Conservation (phyloP, 1,140 invertebrate species). For the Myzus persicae region DNA sequence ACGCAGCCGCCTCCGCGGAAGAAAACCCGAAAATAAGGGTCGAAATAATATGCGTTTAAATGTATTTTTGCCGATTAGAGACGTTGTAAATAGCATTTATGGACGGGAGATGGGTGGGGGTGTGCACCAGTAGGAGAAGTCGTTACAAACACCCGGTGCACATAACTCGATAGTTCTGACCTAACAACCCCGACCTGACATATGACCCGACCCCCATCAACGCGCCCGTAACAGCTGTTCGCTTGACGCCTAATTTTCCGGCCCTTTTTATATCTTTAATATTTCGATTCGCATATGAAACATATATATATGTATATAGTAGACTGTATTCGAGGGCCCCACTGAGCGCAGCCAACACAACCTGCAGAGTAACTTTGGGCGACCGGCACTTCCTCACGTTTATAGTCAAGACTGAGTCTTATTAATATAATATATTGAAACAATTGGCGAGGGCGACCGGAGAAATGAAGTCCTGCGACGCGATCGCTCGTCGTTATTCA, state of each 20-base stretch:
- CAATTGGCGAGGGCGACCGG: background rate
- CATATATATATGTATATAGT: background rate
- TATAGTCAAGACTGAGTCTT: background rate
- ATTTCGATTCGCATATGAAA: background rate
- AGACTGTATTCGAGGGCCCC: background rate
- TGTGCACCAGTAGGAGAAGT: constrained; percentile 53
- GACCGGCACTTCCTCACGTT: background rate
- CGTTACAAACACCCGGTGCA: constrained; percentile 53
- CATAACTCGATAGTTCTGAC: constrained; percentile 55
- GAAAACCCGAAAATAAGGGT: constrained; percentile 35
- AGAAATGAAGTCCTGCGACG: background rate
- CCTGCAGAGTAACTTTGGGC: background rate
- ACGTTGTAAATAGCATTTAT: background rate
- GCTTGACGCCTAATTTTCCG: constrained; percentile 40
- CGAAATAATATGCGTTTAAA: constrained; percentile 49
- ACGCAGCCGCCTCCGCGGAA: background rate
- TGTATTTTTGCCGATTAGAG: constrained; percentile 47
- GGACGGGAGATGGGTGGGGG: background rate
- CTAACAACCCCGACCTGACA: constrained; percentile 54
- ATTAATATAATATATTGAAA: constrained; percentile 3
- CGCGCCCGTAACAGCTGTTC: constrained; percentile 41
- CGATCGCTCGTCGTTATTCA: background rate
- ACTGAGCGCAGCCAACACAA: background rate
- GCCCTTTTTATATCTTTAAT: constrained; percentile 30
- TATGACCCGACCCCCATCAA: constrained; percentile 54